Evolutionary conservation across 2,113 vertebrate genomes (phyloP).

Genomic region (Archocentrus centrarchus): DNA sequence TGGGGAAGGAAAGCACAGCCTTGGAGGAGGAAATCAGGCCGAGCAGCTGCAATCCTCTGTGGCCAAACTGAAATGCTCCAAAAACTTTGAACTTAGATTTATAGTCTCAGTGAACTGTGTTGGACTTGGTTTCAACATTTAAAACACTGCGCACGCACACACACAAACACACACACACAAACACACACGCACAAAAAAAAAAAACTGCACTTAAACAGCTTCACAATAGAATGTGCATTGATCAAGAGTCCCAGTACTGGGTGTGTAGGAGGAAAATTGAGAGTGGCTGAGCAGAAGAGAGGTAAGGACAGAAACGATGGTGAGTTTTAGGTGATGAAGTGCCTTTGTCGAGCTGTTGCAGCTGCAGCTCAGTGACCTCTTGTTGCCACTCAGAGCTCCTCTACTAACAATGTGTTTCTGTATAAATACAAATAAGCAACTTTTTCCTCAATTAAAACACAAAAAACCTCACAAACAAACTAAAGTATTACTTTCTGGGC

Average conservation of each 20-base stretch:
- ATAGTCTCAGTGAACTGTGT: conserved; percentile 21
- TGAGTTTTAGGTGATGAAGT: conserved; percentile 61
- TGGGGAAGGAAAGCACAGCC: conserved; percentile 58
- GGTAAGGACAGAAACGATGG: conserved; percentile 44
- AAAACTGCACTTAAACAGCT: conserved; percentile 36
- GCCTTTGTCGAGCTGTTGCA: conserved; percentile 56
- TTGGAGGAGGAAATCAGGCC: conserved; percentile 48
- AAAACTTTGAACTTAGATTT: conserved; percentile 66
- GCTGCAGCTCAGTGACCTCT: conserved; percentile 70
- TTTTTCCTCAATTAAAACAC: conserved; percentile 27
- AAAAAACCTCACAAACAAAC: not conserved
- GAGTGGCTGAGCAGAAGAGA: conserved; percentile 40
- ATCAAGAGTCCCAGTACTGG: conserved; percentile 48
- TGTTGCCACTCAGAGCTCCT: conserved; percentile 36
- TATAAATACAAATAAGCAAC: conserved; percentile 60
- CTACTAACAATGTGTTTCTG: conserved; percentile 49
- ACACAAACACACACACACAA: not conserved
- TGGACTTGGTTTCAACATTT: conserved; percentile 39
- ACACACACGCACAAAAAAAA: too few relatives aligned
- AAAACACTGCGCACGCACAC: conserved; percentile 31
- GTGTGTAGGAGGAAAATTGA: conserved; percentile 57
- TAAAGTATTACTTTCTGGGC: conserved; percentile 24
- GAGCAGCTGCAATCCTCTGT: conserved; percentile 54
- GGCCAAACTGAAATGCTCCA: conserved; percentile 34
- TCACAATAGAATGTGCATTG: conserved; percentile 50